These are phyloP conservation scores for Caenorhabditis uteleia DNA, from an alignment of 2,888 invertebrate genomes.

Conservation along the genomic window DNA sequence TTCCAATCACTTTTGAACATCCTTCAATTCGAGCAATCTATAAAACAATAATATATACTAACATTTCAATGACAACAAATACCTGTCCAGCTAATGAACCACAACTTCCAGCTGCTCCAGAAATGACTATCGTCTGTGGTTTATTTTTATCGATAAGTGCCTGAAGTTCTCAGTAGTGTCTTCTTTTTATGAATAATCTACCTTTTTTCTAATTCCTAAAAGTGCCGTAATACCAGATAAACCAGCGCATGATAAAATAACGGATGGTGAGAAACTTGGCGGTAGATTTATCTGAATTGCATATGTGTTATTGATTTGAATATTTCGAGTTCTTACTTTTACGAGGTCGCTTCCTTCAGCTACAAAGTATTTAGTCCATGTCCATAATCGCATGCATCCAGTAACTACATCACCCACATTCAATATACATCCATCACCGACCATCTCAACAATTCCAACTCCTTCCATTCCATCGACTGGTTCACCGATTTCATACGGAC, in stretches of 20 bases:
- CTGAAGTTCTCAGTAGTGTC: too few species aligned
- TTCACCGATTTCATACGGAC: conserved; percentile 67
- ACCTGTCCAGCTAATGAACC: conserved; percentile 71
- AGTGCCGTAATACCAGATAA: conserved; percentile 70
- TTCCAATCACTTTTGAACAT: conserved; percentile 70
- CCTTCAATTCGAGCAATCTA: conserved; percentile 69
- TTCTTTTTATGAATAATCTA: too few species aligned
- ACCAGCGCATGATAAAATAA: conserved; percentile 65
- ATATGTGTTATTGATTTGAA: not conserved
- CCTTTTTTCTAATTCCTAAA: conserved; percentile 62
- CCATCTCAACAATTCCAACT: conserved; percentile 61
- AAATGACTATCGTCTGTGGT: conserved; percentile 70
- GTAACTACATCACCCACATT: conserved; percentile 42
- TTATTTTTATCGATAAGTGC: conserved; percentile 67
- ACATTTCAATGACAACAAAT: not conserved
- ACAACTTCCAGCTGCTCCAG: conserved; percentile 71
- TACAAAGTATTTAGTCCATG: conserved; percentile 46
- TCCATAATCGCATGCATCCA: conserved; percentile 42
- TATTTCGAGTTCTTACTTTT: conserved; percentile 30
- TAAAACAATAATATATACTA: conserved; percentile 6
- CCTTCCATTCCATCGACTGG: conserved; percentile 70
- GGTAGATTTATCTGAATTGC: conserved; percentile 48
- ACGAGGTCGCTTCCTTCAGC: conserved; percentile 43
- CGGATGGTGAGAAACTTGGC: conserved; percentile 49
- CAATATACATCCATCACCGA: conserved; percentile 19